Evolutionary conservation across 92 coral and sea anemone species (phyloP), one percentile per base, ranked within the genome.

Genomic region (Metridium senile): DNA sequence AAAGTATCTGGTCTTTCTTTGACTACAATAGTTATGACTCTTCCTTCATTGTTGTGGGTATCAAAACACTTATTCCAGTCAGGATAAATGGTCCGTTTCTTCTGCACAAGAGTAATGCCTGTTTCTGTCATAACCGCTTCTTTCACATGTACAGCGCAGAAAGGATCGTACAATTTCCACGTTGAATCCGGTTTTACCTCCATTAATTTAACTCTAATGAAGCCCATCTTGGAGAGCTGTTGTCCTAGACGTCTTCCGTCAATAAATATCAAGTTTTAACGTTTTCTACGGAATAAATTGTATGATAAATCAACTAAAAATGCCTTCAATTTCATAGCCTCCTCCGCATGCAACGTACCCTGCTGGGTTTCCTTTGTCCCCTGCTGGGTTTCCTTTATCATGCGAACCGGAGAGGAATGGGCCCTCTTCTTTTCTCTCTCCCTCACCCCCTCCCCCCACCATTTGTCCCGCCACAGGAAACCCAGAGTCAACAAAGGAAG

Each of bases 11-110:
- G 97, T 39, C 62, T 86, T 72, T 95, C 97, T 82, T 89, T 85
- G 22, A 88, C 95, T 6, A 95, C 93, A 20, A 95, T 77, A 4
- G 99, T 87, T 13, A 95, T 89, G 0, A 95, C 97, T 74, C 99
- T 81, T 20, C 99, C 99, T 20, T 93, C 97, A 83, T 95, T 87
- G 22, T 93, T 71, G 81, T 95, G 99, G 2, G 99, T 95, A 53
- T 95, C 99, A 65, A 95, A 95, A 56, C 99, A 95, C 64, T 95
- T 95, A 46, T 95, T 95, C 99, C 99, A 95, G 62, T 95, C 99
- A 2, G 99, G 99, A 71, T 91, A 94, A 1, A 94, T 91, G 20
- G 98, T 94, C 67, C 89, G 89, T 79, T 95, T 95, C 77, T 95
- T 95, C 77, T 95, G 99, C 11, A 95, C 99, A 20, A 95, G 89